A percentile compares a stretch with the other conserved stretches of the same genome.
phyloP scores from a whole-genome alignment of 2,113 vertebrate genomes.

The Eptesicus fuscus region DNA sequence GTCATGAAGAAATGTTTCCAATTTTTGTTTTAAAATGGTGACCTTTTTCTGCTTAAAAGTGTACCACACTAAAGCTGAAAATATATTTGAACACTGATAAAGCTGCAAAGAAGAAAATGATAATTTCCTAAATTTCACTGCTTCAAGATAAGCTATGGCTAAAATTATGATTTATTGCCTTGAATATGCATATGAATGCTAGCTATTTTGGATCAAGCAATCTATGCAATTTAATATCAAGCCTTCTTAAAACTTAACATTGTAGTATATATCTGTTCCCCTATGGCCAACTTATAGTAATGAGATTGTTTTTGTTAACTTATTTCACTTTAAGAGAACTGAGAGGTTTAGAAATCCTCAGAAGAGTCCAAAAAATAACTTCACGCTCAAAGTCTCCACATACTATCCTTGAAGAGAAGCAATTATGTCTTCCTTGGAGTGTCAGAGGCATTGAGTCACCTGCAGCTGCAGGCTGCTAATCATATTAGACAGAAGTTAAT shows the following conservation, averaged over 20 bases:
- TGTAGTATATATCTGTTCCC: not conserved
- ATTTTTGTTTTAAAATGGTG: not conserved
- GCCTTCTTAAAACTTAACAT: not conserved
- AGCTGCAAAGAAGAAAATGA: not conserved
- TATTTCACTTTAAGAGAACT: conserved; percentile 41
- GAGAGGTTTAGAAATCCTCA: not conserved
- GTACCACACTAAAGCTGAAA: not conserved
- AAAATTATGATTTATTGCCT: not conserved
- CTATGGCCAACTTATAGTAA: not conserved
- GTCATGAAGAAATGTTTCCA: not conserved
- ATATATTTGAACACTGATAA: not conserved
- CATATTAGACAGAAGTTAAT: conserved; percentile 72
- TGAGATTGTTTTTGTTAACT: not conserved
- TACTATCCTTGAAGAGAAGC: conserved; percentile 25
- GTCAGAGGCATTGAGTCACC: conserved; percentile 34
- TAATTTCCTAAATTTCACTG: not conserved
- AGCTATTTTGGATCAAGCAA: not conserved
- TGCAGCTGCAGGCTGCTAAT: conserved; percentile 29
- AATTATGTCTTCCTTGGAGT: not conserved
- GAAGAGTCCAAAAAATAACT: not conserved
- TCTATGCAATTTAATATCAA: not conserved
- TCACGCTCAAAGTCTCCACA: not conserved
- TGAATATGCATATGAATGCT: not conserved
- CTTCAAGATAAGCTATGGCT: not conserved
- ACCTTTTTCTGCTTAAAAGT: not conserved